Percentiles rank a stretch among this genome's conserved stretches.
Conservation (phyloP, 2,113 vertebrate genomes). For the Eurypyga helias region DNA sequence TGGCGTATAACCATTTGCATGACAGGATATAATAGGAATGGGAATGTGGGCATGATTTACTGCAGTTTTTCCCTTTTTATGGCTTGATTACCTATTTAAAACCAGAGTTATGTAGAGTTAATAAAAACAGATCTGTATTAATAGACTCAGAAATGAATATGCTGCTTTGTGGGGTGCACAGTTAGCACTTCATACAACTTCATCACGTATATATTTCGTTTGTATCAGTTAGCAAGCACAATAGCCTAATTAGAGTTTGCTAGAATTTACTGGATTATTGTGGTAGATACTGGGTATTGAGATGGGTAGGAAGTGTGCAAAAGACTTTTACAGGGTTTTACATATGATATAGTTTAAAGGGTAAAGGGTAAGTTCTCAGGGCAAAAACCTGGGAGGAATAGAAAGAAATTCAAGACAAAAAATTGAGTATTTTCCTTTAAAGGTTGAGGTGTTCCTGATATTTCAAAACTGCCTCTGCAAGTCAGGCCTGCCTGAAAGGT, state of each 20-base stretch:
- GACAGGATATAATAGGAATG: not conserved
- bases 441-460: not conserved
- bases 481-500: not conserved
- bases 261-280: not conserved
- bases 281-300: not conserved
- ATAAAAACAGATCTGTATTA: not conserved
- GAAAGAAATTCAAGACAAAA: not conserved
- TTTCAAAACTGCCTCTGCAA: not conserved
- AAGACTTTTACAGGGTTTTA: not conserved
- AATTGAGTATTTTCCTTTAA: not conserved
- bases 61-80: not conserved
- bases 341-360: not conserved
- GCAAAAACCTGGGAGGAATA: not conserved
- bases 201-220: not conserved
- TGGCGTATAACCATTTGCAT: not conserved
- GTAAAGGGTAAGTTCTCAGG: not conserved
- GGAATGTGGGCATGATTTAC: not conserved
- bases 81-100: not conserved
- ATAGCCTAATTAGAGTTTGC: not conserved
- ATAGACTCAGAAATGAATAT: not conserved
- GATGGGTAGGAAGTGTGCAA: not conserved
- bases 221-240: not conserved
- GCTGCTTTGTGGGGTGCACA: not conserved
- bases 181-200: not conserved
- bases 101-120: not conserved